Base-by-base conservation (phyloP, 1,140 invertebrate species). In the Drosophila saltans region DNA sequence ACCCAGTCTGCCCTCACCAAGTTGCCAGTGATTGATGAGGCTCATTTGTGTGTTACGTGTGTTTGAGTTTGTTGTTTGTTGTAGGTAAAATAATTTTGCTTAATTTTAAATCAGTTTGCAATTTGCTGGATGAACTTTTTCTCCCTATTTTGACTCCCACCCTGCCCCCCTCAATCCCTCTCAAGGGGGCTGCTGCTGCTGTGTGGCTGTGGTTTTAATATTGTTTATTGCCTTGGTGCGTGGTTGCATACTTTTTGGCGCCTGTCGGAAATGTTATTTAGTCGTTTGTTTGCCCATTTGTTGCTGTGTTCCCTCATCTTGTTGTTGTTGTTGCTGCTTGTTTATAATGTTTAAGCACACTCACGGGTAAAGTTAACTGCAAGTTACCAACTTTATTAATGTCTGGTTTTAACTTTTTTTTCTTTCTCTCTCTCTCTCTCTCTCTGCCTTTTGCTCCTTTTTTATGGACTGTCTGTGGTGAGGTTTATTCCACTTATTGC, bases 61-160 rank as follows among this genome's bases (percentile, higher is more conserved):
- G 64, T 63, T 69, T 56, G 62, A 52, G 43, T 30, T 16, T 52
- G 8, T 63, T 40, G 57, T 56, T 56, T 48, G 57, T 71, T 66
- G 68, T 84, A 76, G 71, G 71, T 75, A 89, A 84, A 79, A 72
- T 89, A 83, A 90, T 89, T 89, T 80, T 83, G 85, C 78, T 90
- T 89, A 89, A 89, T 89, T 89, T 89, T 89, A 89, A 89, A 89
- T 89, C 84, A 89, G 84, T 89, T 89, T 89, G 78, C 85, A 88
- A 89, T 89, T 89, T 89, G 72, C 70, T 69, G 55, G 61, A 57
- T 21, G 61, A 80, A 79, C 63, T 78, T 80, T 80, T 71, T 55
- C 24, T 7, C 6, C 3, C 33, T 7, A 36, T 36, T 36, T 36
- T 36, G 1, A 2, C 33, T 7, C 33, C 26, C 41, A 57, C 55